These are phyloP conservation scores for Chlorops oryzae DNA, from an alignment of 1,140 invertebrate species.

Conservation along the genomic window DNA sequence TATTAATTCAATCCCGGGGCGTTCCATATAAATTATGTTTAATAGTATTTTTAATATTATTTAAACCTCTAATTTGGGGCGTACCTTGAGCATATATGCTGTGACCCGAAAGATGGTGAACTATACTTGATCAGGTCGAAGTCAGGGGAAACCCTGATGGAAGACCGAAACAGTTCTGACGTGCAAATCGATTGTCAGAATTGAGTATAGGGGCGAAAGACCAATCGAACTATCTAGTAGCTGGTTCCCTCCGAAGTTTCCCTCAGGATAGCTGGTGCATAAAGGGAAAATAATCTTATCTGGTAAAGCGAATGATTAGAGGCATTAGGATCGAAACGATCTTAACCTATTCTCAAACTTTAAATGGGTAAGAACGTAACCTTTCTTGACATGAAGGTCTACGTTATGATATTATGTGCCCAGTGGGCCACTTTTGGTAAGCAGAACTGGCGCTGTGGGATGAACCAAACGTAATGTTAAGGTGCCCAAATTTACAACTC, in stretches of 20 bases:
- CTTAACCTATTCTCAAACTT: too few relatives aligned
- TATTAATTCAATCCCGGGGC: slow-evolving; percentile 34
- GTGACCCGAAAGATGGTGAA: slow-evolving; percentile 87
- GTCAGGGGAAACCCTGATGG: slow-evolving; percentile 84
- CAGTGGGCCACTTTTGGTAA: slow-evolving; percentile 88
- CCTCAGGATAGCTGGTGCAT: too few relatives aligned
- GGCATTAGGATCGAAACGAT: too few relatives aligned
- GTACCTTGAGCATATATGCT: slow-evolving; percentile 67
- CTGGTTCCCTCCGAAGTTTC: too few relatives aligned
- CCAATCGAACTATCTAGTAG: too few relatives aligned
- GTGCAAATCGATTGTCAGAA: too few relatives aligned
- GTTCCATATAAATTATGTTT: slow-evolving; percentile 36
- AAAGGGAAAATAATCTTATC: too few relatives aligned
- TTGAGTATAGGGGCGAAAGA: too few relatives aligned
- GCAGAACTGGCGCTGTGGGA: slow-evolving; percentile 87
- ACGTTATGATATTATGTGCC: slow-evolving; percentile 51
- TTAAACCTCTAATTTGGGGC: slow-evolving; percentile 42
- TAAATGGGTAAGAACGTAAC: too few relatives aligned
- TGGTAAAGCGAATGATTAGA: too few relatives aligned
- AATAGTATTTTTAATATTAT: slow-evolving; percentile 20
- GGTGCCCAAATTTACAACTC: slow-evolving; percentile 55
- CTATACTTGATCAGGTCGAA: slow-evolving; percentile 82
- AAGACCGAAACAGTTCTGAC: slow-evolving; percentile 80
- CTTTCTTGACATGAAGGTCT: too few relatives aligned
- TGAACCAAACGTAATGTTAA: slow-evolving; percentile 73